Base-by-base conservation (phyloP, 2,888 invertebrate species). In the Heliconius hortense region DNA sequence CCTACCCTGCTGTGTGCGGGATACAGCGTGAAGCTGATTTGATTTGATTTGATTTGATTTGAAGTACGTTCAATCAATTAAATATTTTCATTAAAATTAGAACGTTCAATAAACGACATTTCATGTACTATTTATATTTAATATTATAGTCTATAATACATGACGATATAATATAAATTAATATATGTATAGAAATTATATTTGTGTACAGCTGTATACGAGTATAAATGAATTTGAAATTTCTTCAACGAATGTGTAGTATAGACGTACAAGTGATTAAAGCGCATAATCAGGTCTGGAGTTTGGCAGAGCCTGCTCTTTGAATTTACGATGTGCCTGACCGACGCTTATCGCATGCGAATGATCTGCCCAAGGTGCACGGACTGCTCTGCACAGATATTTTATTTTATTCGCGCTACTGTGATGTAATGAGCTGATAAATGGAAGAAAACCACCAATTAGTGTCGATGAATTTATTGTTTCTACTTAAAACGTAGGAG, bases 391-490 rank as follows among this genome's bases (percentile, higher is more conserved):
- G 87, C 91, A 89, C 92, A 93, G 92, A 94, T 92, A 93, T 94
- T 94, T 94, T 93, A 93, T 93, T 94, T 93, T 93, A 93, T 93
- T 94, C 93, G 92, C 93, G 93, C 94, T 94, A 93, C 94, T 91
- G 94, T 94, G 94, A 94, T 94, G 94, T 93, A 93, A 94, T 94
- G 94, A 94, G 93, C 93, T 92, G 94, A 94, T 94, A 94, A 94
- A 93, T 94, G 91, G 92, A 90, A 93, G 93, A 94, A 93, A 94
- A 94, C 94, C 93, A 93, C 94, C 94, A 94, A 94, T 94, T 94
- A 94, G 94, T 92, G 93, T 92, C 94, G 93, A 94, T 93, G 93
- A 94, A 93, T 93, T 94, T 94, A 94, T 94, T 94, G 93, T 94
- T 93, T 93, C 93, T 92, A 91, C 93, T 93, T 93, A 93, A 93